A percentile compares a stretch with the other conserved stretches of the same genome.
Conservation (phyloP, 1,140 invertebrate species). For the Berghia stephanieae region DNA sequence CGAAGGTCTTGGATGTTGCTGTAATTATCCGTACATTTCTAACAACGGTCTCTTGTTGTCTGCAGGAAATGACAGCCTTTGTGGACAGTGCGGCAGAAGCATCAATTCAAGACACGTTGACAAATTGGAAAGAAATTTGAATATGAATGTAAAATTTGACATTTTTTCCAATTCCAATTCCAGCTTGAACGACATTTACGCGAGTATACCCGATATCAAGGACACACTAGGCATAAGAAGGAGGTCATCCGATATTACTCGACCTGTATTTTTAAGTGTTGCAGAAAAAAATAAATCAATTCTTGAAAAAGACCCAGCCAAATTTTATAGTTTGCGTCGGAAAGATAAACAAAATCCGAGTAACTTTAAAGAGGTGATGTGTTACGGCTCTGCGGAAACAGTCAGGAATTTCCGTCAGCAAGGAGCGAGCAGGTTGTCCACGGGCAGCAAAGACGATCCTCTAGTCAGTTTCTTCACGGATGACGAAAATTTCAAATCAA, state of each 20-base stretch:
- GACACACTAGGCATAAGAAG: not conserved
- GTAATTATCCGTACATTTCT: too few species aligned
- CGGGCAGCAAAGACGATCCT: not conserved
- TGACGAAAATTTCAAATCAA: slow-evolving; percentile 12
- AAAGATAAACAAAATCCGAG: not conserved
- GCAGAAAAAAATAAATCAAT: too few species aligned
- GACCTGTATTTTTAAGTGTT: not conserved
- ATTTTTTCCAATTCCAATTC: not conserved
- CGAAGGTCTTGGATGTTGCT: not conserved
- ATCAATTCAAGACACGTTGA: too few species aligned
- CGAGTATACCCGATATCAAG: not conserved
- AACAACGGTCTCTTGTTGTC: not conserved
- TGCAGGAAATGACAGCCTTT: too few species aligned
- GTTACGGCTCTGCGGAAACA: not conserved
- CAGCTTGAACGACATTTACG: not conserved
- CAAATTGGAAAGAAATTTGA: not conserved
- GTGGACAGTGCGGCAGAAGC: too few species aligned
- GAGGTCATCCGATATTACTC: slow-evolving; percentile 11
- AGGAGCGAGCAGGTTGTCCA: not conserved
- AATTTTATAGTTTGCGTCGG: not conserved
- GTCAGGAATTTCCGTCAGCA: too few species aligned
- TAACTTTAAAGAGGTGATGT: not conserved
- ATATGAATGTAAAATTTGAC: not conserved
- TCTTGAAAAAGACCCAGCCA: too few species aligned
- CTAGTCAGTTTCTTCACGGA: slow-evolving; percentile 35